phyloP scores from a whole-genome alignment of 2,797 vertebrate genomes.

The Graptemys geographica region DNA sequence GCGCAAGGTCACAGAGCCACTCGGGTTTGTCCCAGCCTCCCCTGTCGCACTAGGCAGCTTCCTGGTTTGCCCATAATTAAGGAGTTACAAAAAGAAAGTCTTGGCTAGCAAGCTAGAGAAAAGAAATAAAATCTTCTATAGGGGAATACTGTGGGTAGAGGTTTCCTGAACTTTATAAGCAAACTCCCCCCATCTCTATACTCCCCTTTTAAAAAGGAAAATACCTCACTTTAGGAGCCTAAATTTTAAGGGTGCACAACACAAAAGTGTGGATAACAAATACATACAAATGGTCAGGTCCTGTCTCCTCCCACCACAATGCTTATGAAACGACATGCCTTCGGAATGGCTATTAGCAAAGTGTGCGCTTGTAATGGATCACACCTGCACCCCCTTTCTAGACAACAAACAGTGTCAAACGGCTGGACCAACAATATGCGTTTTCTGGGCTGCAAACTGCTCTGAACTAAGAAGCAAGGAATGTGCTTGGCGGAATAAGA shows the following conservation, averaged over 20 bases:
- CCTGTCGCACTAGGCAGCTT: not conserved
- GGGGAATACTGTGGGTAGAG: slow-evolving; percentile 2
- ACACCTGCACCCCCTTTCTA: not conserved
- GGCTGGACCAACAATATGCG: not conserved
- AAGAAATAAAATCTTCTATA: not conserved
- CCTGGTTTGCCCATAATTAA: no score
- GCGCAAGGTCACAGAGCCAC: not conserved
- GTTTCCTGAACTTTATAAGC: not conserved
- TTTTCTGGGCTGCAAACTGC: not conserved
- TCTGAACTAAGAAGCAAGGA: not conserved
- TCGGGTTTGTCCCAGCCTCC: not conserved
- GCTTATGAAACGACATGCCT: not conserved
- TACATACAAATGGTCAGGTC: not conserved
- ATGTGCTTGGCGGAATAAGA: not conserved
- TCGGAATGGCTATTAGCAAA: not conserved
- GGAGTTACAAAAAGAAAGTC: slow-evolving; percentile 7
- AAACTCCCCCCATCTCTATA: not conserved
- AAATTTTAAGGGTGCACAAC: not conserved
- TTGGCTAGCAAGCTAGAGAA: not conserved
- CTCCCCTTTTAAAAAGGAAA: not conserved
- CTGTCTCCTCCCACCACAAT: not conserved
- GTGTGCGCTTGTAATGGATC: not conserved
- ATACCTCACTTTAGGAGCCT: not conserved
- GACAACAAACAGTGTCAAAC: not conserved
- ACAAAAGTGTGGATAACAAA: not conserved